Evolutionary conservation across 1,140 invertebrate species (phyloP).

Genomic region (Drosophila tani): DNA sequence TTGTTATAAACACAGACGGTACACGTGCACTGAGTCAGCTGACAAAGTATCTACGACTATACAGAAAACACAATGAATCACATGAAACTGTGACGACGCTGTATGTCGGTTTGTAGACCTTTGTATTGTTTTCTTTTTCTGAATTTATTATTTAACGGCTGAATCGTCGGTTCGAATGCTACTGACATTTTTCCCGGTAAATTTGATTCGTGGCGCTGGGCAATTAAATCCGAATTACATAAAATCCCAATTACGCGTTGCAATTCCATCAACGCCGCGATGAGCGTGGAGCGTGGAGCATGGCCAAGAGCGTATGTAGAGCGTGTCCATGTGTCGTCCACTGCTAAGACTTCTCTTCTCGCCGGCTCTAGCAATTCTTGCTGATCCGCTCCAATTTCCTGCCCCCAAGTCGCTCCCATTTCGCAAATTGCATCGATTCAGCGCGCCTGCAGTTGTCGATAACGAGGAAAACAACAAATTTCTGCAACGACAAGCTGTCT

Average conservation of each 20-base stretch:
- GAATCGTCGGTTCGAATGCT: not conserved
- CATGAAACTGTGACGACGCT: conserved; percentile 6
- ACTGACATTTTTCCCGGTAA: conserved; percentile 16
- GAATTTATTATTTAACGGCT: conserved; percentile 26
- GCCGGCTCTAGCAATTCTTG: conserved; percentile 23
- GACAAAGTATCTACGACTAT: conserved; percentile 10
- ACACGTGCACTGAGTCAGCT: conserved; percentile 53
- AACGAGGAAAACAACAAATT: conserved; percentile 24
- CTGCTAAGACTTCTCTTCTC: conserved; percentile 37
- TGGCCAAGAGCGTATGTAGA: conserved; percentile 25
- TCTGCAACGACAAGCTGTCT: conserved; percentile 32
- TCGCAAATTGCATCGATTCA: conserved; percentile 39
- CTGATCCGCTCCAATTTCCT: conserved; percentile 52
- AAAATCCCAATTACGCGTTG: conserved; percentile 47
- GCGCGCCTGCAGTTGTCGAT: conserved; percentile 12
- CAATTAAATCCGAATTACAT: conserved; percentile 49
- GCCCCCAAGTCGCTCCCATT: conserved; percentile 25
- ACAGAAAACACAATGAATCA: conserved; percentile 32
- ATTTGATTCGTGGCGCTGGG: conserved; percentile 30
- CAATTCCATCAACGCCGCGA: conserved; percentile 32
- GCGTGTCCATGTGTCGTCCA: conserved; percentile 41
- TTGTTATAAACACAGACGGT: conserved; percentile 11
- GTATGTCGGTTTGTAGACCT: not conserved
- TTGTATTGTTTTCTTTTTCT: conserved; percentile 26
- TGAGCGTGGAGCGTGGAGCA: conserved; percentile 14